These are phyloP conservation scores for Cistogaster globosa DNA, from an alignment of 2,888 invertebrate species.

Conservation along the genomic window DNA sequence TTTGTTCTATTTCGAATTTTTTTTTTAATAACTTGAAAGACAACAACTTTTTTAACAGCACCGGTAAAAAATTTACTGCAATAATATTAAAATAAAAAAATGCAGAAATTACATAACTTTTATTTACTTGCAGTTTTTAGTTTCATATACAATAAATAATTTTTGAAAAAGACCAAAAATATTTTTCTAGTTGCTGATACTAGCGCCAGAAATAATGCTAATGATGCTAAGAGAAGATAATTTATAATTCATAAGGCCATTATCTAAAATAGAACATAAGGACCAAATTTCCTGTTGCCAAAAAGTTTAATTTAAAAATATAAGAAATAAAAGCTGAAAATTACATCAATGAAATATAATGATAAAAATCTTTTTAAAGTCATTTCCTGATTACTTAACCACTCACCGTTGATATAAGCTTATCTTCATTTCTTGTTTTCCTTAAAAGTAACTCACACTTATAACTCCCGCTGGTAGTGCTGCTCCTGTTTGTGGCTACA, in stretches of 20 bases:
- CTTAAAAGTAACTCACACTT: constrained; percentile 14
- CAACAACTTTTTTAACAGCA: neutral
- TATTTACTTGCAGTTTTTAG: neutral
- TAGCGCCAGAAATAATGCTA: neutral
- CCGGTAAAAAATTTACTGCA: neutral
- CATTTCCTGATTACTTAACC: constrained; percentile 67
- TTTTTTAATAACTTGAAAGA: too few relatives aligned
- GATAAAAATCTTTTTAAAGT: constrained; percentile 60
- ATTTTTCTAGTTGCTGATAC: neutral
- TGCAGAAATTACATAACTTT: neutral
- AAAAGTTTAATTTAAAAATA: constrained; percentile 29
- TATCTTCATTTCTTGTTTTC: neutral
- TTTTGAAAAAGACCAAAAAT: neutral
- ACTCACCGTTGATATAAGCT: constrained; percentile 30
- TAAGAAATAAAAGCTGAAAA: neutral
- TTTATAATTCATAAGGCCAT: constrained; percentile 59
- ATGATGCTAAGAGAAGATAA: constrained; percentile 41
- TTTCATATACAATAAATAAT: constrained; percentile 5
- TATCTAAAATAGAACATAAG: constrained; percentile 34
- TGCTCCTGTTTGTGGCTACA: neutral
- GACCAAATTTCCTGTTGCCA: constrained; percentile 64
- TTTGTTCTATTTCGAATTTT: too few relatives aligned
- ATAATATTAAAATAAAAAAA: neutral
- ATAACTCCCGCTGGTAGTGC: neutral
- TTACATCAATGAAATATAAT: constrained; percentile 28